Evolutionary conservation across 1,140 invertebrate species (phyloP).

Genomic region (Drosophila bocqueti): DNA sequence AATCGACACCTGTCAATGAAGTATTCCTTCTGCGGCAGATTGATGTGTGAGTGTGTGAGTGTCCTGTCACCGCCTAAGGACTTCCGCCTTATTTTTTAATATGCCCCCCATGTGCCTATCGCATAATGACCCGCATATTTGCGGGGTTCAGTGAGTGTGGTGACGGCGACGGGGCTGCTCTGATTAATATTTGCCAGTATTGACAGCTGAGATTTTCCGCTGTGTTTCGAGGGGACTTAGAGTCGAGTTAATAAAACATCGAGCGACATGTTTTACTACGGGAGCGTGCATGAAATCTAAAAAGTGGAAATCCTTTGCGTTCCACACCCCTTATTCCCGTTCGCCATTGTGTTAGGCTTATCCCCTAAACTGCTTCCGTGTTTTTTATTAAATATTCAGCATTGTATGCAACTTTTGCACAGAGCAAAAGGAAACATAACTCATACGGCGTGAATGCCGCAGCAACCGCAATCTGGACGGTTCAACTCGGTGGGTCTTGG

Average conservation of each 20-base stretch:
- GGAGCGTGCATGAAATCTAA: constrained; percentile 63
- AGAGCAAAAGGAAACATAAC: constrained; percentile 53
- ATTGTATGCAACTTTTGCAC: constrained; percentile 38
- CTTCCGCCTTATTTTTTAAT: constrained; percentile 63
- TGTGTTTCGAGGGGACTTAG: constrained; percentile 23
- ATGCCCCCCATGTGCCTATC: constrained; percentile 65
- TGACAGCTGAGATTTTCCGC: constrained; percentile 75
- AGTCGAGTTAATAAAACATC: constrained; percentile 74
- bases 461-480: constrained; percentile 50
- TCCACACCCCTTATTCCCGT: background rate
- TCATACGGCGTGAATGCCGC: constrained; percentile 60
- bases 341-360: constrained; percentile 38
- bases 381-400: constrained; percentile 60
- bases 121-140: constrained; percentile 63
- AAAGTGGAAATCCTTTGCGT: constrained; percentile 46
- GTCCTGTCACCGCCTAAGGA: constrained; percentile 18
- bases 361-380: constrained; percentile 46
- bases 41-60: constrained; percentile 43
- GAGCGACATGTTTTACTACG: constrained; percentile 68
- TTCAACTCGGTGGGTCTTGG: background rate
- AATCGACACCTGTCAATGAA: constrained; percentile 82
- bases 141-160: background rate
- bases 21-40: constrained; percentile 43
- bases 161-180: constrained; percentile 14
- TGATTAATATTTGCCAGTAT: constrained; percentile 80